Evolutionary conservation across 2,113 vertebrate genomes (phyloP).

Genomic region (Spheniscus mendiculus): DNA sequence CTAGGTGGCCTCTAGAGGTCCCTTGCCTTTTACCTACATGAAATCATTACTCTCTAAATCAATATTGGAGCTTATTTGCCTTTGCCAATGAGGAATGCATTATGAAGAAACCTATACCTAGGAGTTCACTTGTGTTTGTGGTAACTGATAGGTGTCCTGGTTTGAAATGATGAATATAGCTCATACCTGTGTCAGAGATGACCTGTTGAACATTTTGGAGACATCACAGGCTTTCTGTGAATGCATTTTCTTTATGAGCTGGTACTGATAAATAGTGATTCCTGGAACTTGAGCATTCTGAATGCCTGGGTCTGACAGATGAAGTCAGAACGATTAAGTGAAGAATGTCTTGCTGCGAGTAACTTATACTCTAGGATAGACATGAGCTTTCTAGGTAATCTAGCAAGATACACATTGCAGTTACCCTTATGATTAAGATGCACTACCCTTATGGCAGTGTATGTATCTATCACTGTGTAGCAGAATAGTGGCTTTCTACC

Average conservation of each 20-base stretch:
- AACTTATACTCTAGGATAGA: not conserved
- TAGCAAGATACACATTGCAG: not conserved
- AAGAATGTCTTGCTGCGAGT: not conserved
- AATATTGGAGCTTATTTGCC: not conserved
- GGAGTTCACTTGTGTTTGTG: not conserved
- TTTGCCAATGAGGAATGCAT: not conserved
- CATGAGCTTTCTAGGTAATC: not conserved
- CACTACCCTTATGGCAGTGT: not conserved
- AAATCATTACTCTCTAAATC: not conserved
- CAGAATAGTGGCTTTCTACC: not conserved
- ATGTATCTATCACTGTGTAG: not conserved
- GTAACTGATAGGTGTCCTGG: not conserved
- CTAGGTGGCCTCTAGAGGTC: not conserved
- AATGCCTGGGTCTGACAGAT: not conserved
- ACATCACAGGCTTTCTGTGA: not conserved
- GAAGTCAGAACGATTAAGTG: not conserved
- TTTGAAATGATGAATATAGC: not conserved
- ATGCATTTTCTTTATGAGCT: not conserved
- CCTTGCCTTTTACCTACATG: not conserved
- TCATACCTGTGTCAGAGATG: not conserved
- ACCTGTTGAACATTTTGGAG: not conserved
- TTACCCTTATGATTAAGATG: not conserved
- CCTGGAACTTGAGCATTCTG: not conserved
- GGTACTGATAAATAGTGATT: not conserved
- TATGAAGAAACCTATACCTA: not conserved